A percentile compares a stretch with the other conserved stretches of the same genome.
phyloP scores from a whole-genome alignment of 2,797 vertebrate genomes.

The Muscicapa comitata region DNA sequence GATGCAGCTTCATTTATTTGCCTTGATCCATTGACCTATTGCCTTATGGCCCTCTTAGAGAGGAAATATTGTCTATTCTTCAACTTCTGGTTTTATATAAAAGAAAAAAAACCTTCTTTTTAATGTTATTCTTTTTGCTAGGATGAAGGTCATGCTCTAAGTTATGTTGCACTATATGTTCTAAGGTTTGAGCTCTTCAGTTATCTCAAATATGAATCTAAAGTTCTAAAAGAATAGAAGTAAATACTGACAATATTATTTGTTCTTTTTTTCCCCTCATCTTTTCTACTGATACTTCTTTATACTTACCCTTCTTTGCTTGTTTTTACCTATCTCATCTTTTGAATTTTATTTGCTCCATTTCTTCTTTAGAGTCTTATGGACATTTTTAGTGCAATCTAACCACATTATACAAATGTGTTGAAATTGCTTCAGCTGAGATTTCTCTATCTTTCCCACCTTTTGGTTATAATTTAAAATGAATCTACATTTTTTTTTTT shows the following conservation, averaged over 20 bases:
- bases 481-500: neutral
- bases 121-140: neutral
- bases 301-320: neutral
- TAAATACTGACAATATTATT: neutral
- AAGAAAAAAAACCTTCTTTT: neutral
- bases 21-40: neutral
- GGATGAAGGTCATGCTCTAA: neutral
- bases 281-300: neutral
- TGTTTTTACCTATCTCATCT: neutral
- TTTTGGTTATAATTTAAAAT: neutral
- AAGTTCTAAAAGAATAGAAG: neutral
- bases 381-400: neutral
- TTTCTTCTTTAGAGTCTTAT: neutral
- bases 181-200: neutral
- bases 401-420: neutral
- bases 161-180: neutral
- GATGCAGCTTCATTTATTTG: neutral
- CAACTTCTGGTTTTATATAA: neutral
- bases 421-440: neutral
- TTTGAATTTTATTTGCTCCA: neutral
- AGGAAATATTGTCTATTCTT: slow-evolving; percentile 9
- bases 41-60: neutral
- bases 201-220: neutral
- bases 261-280: neutral
- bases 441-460: neutral